Evolutionary conservation across 2,797 vertebrate species (phyloP).

Genomic region (Scolopax bukidnonensis): DNA sequence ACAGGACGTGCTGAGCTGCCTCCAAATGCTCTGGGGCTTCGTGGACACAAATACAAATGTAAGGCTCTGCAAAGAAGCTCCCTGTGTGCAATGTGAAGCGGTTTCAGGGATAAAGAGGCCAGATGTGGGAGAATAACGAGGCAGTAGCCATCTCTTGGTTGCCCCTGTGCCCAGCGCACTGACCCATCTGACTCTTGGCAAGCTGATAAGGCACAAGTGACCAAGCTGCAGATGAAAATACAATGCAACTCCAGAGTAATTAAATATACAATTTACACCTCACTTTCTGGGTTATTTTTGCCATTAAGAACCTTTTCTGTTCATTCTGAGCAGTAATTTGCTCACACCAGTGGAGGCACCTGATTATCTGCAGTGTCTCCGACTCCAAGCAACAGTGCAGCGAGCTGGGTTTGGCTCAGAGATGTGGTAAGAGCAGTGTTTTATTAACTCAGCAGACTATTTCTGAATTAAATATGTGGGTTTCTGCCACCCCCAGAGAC

Average conservation of each 20-base stretch:
- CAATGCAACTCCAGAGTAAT: not conserved
- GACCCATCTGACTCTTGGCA: not conserved
- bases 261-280: not conserved
- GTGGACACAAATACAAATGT: not conserved
- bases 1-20: not conserved
- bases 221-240: conserved; percentile 7
- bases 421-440: not conserved
- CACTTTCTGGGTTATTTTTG: conserved; percentile 1
- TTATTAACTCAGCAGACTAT: not conserved
- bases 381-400: not conserved
- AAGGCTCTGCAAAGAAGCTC: not conserved
- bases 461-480: not conserved
- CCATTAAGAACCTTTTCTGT: not conserved
- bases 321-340: not conserved
- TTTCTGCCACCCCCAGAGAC: not conserved
- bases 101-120: not conserved
- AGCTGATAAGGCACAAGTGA: not conserved
- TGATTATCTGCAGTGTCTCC: not conserved
- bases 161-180: not conserved
- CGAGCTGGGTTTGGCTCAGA: not conserved
- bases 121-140: not conserved
- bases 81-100: not conserved
- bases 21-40: not conserved
- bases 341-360: not conserved
- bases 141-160: not conserved